phyloP scores from a whole-genome alignment of 2,888 invertebrate species.

The Lycia hirtaria region DNA sequence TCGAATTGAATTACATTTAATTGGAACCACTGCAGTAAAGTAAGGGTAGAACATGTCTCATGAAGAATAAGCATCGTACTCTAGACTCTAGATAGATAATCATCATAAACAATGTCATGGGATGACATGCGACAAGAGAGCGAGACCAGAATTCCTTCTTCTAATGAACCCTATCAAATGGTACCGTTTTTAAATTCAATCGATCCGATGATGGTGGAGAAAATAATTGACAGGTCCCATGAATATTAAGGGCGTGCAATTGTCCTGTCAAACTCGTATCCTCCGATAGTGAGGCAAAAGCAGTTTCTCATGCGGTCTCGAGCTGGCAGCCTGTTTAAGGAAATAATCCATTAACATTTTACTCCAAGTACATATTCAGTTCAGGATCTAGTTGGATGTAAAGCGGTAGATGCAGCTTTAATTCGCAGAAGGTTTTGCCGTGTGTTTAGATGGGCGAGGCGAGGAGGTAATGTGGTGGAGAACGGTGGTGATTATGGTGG shows the following conservation, averaged over 20 bases:
- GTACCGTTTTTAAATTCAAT: conserved; percentile 44
- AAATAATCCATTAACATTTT: conserved; percentile 76
- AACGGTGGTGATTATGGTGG: conserved; percentile 31
- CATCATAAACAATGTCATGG: conserved; percentile 32
- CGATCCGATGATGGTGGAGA: conserved; percentile 43
- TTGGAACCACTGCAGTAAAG: conserved; percentile 22
- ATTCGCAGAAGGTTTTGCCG: conserved; percentile 31
- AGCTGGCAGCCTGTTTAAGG: conserved; percentile 62
- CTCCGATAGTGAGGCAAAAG: conserved; percentile 47
- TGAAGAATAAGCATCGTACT: conserved; percentile 7
- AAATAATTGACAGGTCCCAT: conserved; percentile 63
- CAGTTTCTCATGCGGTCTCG: conserved; percentile 57
- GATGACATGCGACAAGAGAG: conserved; percentile 16
- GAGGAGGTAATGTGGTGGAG: conserved; percentile 30
- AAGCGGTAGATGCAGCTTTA: conserved; percentile 54
- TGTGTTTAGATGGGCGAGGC: conserved; percentile 36
- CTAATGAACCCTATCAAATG: conserved; percentile 45
- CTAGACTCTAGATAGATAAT: conserved; percentile 13
- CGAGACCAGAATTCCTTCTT: conserved; percentile 22
- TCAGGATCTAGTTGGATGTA: conserved; percentile 50
- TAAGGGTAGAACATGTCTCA: conserved; percentile 16
- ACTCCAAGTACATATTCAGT: conserved; percentile 65
- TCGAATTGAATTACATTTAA: conserved; percentile 26
- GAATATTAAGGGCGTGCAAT: conserved; percentile 66
- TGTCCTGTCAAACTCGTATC: conserved; percentile 61